Evolutionary conservation across 1,140 invertebrate species (phyloP), one percentile per base, ranked within the genome.

Genomic region (Vollenhovia emeryi): DNA sequence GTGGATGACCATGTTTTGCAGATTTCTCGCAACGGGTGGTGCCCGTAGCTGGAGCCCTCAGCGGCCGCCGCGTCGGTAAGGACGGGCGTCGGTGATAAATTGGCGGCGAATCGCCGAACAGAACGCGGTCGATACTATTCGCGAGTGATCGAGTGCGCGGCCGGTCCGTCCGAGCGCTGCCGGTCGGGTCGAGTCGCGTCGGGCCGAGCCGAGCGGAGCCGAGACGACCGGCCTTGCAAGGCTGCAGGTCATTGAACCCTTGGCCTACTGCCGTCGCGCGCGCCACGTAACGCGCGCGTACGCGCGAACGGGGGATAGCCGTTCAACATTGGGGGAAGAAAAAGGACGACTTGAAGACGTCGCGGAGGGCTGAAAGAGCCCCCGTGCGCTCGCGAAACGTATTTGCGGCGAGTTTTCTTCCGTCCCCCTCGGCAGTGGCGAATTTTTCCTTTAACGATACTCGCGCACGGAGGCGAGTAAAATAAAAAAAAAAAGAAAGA

Each of bases 181-280:
- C 43, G 45, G 57, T 73, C 73, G 30, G 62, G 21, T 30, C 57
- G 62, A 75, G 73, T 76, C 43, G 76, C 30, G 45, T 30, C 52
- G 50, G 73, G 76, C 55, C 6, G 5, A 27, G 60, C n/a, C 74
- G 74, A 33, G 36, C 57, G 2, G 13, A 24, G 45, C 43, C 55
- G 50, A 57, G 33, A 62, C 84, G 90, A 90, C 91, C 93, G 93
- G 91, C 94, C 94, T 94, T 95, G 94, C 92, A 95, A 95, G 94
- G 94, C 93, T 94, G 93, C 87, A 89, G 93, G 93, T 92, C 93
- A 91, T 93, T 92, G 93, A 94, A 94, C 94, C 91, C 90, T 91
- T 92, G 93, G 89, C 93, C 92, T 92, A 93, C 91, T 93, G 91
- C 84, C 84, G 86, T 57, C 64, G 50, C 50, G 24, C 69, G 86